phyloP scores from a whole-genome alignment of 2,113 vertebrate genomes.

The Neodon shergylaensis region DNA sequence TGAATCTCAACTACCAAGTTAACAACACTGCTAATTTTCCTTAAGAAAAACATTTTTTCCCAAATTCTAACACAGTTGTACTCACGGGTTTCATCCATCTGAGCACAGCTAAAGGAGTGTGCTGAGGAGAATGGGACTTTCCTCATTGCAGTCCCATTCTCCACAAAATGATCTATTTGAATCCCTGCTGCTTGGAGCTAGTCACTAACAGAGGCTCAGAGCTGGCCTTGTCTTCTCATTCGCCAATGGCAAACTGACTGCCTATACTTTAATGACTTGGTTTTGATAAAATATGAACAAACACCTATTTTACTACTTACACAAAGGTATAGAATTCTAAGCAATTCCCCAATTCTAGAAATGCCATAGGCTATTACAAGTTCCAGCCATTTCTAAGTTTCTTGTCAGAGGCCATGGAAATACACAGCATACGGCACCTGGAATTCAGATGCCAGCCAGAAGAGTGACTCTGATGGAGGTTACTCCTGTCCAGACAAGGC shows the following conservation, averaged over 20 bases:
- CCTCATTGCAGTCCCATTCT: not conserved
- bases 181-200: not conserved
- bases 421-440: too few species aligned
- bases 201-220: not conserved
- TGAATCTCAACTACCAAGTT: conserved; percentile 32
- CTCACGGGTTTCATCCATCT: not conserved
- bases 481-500: too few species aligned
- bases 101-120: not conserved
- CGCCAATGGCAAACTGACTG: not conserved
- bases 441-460: too few species aligned
- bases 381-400: not conserved
- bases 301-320: not conserved
- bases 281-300: conserved; percentile 33
- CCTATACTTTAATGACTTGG: conserved; percentile 32
- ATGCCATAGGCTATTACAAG: not conserved
- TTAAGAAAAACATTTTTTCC: not conserved
- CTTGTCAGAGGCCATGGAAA: too few species aligned
- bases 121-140: not conserved
- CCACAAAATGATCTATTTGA: not conserved
- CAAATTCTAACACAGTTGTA: conserved; percentile 12
- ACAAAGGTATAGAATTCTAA: conserved; percentile 1
- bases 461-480: too few species aligned
- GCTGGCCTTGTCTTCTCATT: conserved; percentile 13
- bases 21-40: not conserved
- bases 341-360: not conserved